Evolutionary conservation across 2,113 vertebrate species (phyloP).

Genomic region (Fulica atra): DNA sequence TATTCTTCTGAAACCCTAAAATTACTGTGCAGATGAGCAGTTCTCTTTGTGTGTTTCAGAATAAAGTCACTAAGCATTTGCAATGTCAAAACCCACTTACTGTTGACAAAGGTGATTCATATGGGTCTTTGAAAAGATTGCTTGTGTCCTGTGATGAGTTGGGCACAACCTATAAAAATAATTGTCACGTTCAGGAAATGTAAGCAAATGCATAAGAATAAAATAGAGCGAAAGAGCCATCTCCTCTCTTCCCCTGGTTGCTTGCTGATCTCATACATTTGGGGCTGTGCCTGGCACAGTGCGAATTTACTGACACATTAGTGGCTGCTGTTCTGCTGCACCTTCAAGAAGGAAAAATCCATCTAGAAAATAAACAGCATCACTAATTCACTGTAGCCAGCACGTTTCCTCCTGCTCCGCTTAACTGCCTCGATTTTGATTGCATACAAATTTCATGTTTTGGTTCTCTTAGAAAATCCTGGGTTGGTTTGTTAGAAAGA

Average conservation of each 20-base stretch:
- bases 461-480: neutral
- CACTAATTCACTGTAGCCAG: conserved; percentile 19
- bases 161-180: neutral
- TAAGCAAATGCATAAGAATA: neutral
- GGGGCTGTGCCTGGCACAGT: neutral
- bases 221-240: neutral
- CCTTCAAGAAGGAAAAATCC: conserved; percentile 6
- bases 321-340: conserved; percentile 36
- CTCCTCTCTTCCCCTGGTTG: neutral
- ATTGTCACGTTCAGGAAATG: neutral
- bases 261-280: neutral
- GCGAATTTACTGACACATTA: conserved; percentile 46
- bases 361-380: conserved; percentile 5
- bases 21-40: neutral
- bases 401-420: neutral
- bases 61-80: neutral
- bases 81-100: neutral
- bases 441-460: neutral
- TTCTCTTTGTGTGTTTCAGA: neutral
- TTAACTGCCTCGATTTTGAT: conserved; percentile 4
- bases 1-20: neutral
- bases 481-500: neutral
- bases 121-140: neutral
- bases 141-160: neutral
- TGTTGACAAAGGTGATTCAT: conserved; percentile 18